Conservation (phyloP, 1,140 invertebrate genomes). For the Lordiphosa collinella region DNA sequence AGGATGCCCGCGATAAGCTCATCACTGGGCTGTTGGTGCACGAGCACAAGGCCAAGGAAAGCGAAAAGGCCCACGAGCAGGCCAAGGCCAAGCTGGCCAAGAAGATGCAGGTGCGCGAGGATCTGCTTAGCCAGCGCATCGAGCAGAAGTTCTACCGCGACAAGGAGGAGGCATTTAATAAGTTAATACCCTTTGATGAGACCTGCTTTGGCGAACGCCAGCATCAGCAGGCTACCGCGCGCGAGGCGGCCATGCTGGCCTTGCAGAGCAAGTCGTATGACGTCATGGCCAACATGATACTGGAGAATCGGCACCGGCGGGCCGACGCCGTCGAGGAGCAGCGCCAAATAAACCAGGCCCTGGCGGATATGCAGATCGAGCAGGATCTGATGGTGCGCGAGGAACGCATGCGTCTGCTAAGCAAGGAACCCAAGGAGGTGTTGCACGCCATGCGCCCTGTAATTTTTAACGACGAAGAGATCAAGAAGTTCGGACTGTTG, state of each 20-base stretch:
- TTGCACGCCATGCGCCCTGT: slow-evolving; percentile 28
- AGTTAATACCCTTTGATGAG: slow-evolving; percentile 10
- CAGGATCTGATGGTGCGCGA: slow-evolving; percentile 28
- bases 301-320: slow-evolving; percentile 5
- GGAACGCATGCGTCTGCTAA: slow-evolving; percentile 48
- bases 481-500: slow-evolving; percentile 14
- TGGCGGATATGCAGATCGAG: slow-evolving; percentile 26
- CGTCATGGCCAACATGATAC: slow-evolving; percentile 9
- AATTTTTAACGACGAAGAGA: slow-evolving; percentile 22
- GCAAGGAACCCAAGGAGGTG: slow-evolving; percentile 21
- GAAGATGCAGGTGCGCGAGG: slow-evolving; percentile 36
- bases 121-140: slow-evolving; percentile 34
- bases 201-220: slow-evolving; percentile 58
- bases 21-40: slow-evolving; percentile 35
- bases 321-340: slow-evolving; percentile 23
- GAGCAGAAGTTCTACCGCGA: slow-evolving; percentile 43
- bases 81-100: slow-evolving; percentile 8
- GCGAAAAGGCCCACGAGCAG: slow-evolving; percentile 9
- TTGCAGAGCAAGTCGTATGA: slow-evolving; percentile 4
- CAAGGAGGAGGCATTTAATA: slow-evolving; percentile 9
- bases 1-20: slow-evolving; percentile 36
- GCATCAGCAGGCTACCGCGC: slow-evolving; percentile 3
- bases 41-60: slow-evolving; percentile 39
- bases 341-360: slow-evolving; percentile 7
- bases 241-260: not conserved